Percentiles rank a stretch among this genome's conserved stretches.
These are phyloP conservation scores for Thunnus thynnus DNA, from an alignment of 2,113 vertebrate species.

Conservation along the genomic window DNA sequence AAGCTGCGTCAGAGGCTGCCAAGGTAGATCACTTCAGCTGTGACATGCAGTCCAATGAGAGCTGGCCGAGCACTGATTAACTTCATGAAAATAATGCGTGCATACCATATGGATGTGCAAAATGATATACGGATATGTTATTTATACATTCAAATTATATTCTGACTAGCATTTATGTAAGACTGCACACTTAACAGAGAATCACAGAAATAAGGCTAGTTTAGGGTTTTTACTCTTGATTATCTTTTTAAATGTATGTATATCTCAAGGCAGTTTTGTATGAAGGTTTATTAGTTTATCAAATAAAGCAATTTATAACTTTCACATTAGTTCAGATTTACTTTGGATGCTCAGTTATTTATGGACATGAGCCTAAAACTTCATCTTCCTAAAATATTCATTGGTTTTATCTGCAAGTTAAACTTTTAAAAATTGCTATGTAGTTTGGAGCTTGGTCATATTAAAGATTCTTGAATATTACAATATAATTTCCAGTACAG, in stretches of 20 bases:
- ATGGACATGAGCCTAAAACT: no score
- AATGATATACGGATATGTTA: background rate
- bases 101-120: background rate
- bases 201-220: background rate
- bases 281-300: no score
- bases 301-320: no score
- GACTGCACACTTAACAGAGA: background rate
- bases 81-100: no score
- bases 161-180: no score
- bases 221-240: no score
- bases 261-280: no score
- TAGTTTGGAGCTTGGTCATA: background rate
- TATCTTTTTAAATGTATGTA: no score
- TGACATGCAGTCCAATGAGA: background rate
- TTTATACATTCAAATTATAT: background rate
- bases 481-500: background rate
- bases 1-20: slow-evolving; percentile 87
- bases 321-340: no score
- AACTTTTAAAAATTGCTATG: no score
- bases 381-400: no score
- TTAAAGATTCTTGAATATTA: background rate
- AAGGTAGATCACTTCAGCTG: slow-evolving; percentile 82
- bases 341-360: background rate
- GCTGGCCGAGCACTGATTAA: background rate
- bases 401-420: no score